Conservation (phyloP, 2,797 vertebrate species). For the Protonibea diacanthus region DNA sequence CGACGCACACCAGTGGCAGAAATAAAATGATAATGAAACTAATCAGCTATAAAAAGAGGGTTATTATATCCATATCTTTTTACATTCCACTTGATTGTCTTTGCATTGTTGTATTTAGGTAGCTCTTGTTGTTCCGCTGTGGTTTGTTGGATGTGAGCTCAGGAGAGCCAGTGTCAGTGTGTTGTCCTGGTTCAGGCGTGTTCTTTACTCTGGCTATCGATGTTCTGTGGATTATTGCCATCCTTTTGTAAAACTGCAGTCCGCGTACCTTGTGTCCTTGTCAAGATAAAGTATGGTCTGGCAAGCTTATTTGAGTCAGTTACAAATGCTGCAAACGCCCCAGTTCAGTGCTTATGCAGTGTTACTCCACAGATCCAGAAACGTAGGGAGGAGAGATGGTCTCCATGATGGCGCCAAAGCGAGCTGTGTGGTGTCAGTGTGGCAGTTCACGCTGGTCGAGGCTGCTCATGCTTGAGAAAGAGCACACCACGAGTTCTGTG, state of each 20-base stretch:
- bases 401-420: not conserved
- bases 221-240: not conserved
- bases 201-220: not conserved
- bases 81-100: conserved; percentile 52
- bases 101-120: conserved; percentile 67
- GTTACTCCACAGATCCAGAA: conserved; percentile 12
- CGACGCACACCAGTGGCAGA: conserved; percentile 27
- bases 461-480: conserved; percentile 90
- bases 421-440: not conserved
- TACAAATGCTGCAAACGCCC: not conserved
- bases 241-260: conserved; percentile 10
- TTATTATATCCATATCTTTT: conserved; percentile 15
- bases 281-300: conserved; percentile 9
- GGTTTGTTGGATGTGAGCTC: conserved; percentile 6
- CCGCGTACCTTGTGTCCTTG: conserved; percentile 13
- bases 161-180: not conserved
- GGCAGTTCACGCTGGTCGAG: conserved; percentile 22
- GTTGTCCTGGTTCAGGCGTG: not conserved
- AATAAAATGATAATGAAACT: conserved; percentile 26
- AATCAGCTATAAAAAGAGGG: not conserved
- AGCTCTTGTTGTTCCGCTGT: conserved; percentile 57
- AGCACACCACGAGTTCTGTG: conserved; percentile 94
- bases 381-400: not conserved
- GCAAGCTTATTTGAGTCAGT: conserved; percentile 23
- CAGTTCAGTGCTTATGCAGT: not conserved